Evolutionary conservation across 1,140 invertebrate genomes (phyloP), one percentile per base, ranked within the genome.

Genomic region (Reticulitermes speratus): DNA sequence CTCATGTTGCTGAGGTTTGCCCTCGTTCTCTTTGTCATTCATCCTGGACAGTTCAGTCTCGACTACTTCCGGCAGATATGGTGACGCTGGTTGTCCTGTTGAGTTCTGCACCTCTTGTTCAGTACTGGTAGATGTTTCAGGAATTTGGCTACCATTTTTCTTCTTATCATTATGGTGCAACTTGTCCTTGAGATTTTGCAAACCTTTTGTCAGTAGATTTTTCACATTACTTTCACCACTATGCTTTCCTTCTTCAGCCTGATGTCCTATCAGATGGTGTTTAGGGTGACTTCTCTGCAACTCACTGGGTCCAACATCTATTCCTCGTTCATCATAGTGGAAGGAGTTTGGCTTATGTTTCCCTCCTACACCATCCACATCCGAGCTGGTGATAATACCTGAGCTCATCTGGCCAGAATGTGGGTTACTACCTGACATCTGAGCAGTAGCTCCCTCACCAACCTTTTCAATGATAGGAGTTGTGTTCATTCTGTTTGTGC

Each of bases 151-250:
- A 30, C 82, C 55, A 84, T 25, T 84, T 83, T 52, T 86, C 52
- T 82, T 86, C 59, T 81, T 86, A 7, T 86, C 86, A 86, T 44
- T 8, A 44, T 30, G 83, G 23, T 86, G 86, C 32, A 86, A 1
- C 38, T 86, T 86, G 25, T 86, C 86, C 83, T 86, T 86, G 32
- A 86, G 52, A 55, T 86, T 86, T 44, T 86, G 86, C 32, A 86
- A 86, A 21, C 86, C 86, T 44, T 86, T 86, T 32, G 86, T 84
- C 19, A 86, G 30, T 7, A 86, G n/a, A 12, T 84, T 55, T 84
- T 86, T 86, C 9, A 86, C 86, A 82, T 86, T 86, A 30, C 44
- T 84, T 45, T 86, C 86, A 32, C 83, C 83, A 23, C 23, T 82
- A 8, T 84, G 45, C 16, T 44, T 45, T 48, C 44, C 23, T 32